Evolutionary conservation across 2,888 invertebrate species (phyloP), one percentile per base, ranked within the genome.

Genomic region (Campaea margaritaria): DNA sequence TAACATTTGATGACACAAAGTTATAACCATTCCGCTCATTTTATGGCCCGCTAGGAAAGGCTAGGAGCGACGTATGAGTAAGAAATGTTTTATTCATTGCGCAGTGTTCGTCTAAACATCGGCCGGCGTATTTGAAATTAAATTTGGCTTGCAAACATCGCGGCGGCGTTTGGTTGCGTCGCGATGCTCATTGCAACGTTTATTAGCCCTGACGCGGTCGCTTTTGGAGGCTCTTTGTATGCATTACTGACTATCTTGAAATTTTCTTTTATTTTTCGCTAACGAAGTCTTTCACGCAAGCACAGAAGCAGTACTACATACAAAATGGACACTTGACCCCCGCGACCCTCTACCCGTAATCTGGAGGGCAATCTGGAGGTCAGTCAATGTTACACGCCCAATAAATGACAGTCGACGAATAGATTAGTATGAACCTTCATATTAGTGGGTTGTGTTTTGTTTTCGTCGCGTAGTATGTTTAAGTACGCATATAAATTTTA

Each of bases 1-100:
- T 21, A 21, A 21, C 21, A 21, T 21, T 21, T 21, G n/a, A 21
- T 5, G 5, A 3, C 21, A 21, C 5, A 5, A 5, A 21, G 5
- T 3, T 21, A 21, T 21, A 21, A 3, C 21, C 21, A 2, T 31
- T 9, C 1, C 36, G 69, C 62, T 38, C 3, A 14, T 43, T 58
- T 41, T n/a, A 27, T 75, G 75, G 85, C 84, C 81, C 65, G 65
- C 58, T 65, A 61, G 68, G 67, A 78, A 75, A 81, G 76, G 75
- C 82, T 78, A 77, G 76, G 69, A 77, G 81, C 82, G 84, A 81
- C 85, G 84, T 86, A 87, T 85, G 88, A 87, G 88, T 79, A 75
- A 75, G 77, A 76, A 78, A 90, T 91, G 87, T 89, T 84, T 90
- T 90, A 91, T 91, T 87, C 91, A 91, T 91, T 81, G 83, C 80